Evolutionary conservation across 2,888 invertebrate species (phyloP), one percentile per base, ranked within the genome.

Genomic region (Cacoxenus indagator): DNA sequence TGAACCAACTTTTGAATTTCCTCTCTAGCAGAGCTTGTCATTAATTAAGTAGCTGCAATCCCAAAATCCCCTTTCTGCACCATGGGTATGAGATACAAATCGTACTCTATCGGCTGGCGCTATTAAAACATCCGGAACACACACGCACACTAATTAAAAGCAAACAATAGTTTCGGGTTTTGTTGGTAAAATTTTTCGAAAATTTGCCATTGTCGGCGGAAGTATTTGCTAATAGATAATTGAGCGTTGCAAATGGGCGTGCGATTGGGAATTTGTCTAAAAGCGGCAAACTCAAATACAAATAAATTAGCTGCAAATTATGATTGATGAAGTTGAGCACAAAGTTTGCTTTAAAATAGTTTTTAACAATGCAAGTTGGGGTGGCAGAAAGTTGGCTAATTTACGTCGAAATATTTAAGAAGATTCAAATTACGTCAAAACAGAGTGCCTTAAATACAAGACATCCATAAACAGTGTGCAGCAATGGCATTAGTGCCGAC

Each of bases 71-170:
- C n/a, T n/a, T n/a, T n/a, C n/a, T n/a, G n/a, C n/a, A n/a, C n/a
- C n/a, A n/a, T n/a, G n/a, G n/a, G n/a, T n/a, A n/a, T n/a, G n/a
- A n/a, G n/a, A n/a, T n/a, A 68, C 72, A 69, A 54, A 69, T 75
- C 67, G 62, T 6, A 73, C 73, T 75, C 75, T 72, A 82, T 81
- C 74, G 75, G 82, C 82, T 75, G 69, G 1, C 37, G 14, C 14
- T 37, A 37, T 14, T 37, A 37, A 11, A 37, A 37, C 8, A 11
- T 37, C 14, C 8, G 9, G 14, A 1, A 37, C 37, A 37, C 9
- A 37, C 37, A 37, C 37, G 14, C 37, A 37, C 37, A 37, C 17
- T 59, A 59, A 59, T 59, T 59, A 31, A 59, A 59, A 59, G 17
- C 19, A 59, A 59, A 59, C 26, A 59, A 54, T 9, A 54, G 54